A percentile compares a stretch with the other conserved stretches of the same genome.
Evolutionary conservation across 2,888 invertebrate species (phyloP).

Genomic region (Drosophila lutescens): DNA sequence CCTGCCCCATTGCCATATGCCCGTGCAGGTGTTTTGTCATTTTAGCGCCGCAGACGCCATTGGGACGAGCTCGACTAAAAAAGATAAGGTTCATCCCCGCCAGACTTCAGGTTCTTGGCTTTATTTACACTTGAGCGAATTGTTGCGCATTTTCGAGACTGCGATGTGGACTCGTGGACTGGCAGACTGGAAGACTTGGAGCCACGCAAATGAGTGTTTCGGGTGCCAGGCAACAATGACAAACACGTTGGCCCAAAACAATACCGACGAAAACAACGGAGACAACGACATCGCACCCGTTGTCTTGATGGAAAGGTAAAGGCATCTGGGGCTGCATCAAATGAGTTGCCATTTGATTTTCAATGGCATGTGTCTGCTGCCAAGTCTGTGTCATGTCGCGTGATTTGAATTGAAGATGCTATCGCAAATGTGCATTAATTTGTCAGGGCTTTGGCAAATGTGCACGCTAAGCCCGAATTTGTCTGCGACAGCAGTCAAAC

Average conservation of each 20-base stretch:
- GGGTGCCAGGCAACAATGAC: conserved; percentile 25
- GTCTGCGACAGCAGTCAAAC: conserved; percentile 51
- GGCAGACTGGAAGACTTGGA: conserved; percentile 9
- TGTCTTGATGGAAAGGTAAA: conserved; percentile 17
- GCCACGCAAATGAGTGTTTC: conserved; percentile 31
- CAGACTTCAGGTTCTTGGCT: conserved; percentile 43
- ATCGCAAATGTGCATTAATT: conserved; percentile 73
- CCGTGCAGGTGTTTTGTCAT: conserved; percentile 75
- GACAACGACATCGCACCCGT: conserved; percentile 1
- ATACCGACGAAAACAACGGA: not conserved
- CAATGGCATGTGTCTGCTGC: conserved; percentile 52
- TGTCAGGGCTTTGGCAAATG: conserved; percentile 60
- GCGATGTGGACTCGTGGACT: not conserved
- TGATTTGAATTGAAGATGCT: conserved; percentile 74
- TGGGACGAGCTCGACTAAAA: conserved; percentile 21
- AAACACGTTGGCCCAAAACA: conserved; percentile 15
- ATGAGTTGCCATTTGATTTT: conserved; percentile 68
- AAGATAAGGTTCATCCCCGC: conserved; percentile 12
- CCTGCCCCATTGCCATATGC: conserved; percentile 1
- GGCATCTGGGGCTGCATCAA: conserved; percentile 58
- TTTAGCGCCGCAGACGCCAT: conserved; percentile 57
- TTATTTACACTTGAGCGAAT: conserved; percentile 81
- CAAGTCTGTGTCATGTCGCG: conserved; percentile 63
- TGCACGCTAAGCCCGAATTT: conserved; percentile 50
- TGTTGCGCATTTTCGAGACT: conserved; percentile 76